These are phyloP conservation scores for Clepsis dumicolana DNA, from an alignment of 2,888 invertebrate species.

Conservation along the genomic window DNA sequence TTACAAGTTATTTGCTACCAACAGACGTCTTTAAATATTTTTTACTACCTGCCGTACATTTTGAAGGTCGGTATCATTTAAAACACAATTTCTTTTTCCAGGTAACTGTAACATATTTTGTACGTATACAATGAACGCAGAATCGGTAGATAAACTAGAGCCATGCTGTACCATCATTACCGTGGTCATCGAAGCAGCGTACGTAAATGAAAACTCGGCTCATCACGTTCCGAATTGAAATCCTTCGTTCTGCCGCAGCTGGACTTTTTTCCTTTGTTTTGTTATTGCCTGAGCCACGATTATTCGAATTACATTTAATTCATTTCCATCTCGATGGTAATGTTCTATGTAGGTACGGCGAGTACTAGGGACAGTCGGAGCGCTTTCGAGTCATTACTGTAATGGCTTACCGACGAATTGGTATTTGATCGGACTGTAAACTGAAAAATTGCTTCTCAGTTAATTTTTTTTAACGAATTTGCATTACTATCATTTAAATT, in stretches of 20 bases:
- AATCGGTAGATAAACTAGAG: constrained; percentile 41
- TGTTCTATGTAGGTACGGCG: constrained; percentile 53
- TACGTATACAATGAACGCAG: constrained; percentile 19
- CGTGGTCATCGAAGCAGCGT: constrained; percentile 61
- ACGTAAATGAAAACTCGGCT: constrained; percentile 82
- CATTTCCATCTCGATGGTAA: constrained; percentile 81
- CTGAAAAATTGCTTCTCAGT: background rate
- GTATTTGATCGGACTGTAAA: background rate
- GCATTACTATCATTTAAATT: too few relatives aligned
- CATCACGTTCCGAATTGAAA: constrained; percentile 87
- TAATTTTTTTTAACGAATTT: background rate
- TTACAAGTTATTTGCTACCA: constrained; percentile 39
- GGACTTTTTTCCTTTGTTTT: constrained; percentile 82
- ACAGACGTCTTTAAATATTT: constrained; percentile 35
- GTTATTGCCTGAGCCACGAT: constrained; percentile 80
- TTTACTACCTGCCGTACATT: constrained; percentile 21
- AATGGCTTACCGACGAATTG: constrained; percentile 6
- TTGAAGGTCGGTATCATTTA: constrained; percentile 14
- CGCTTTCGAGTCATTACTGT: constrained; percentile 40
- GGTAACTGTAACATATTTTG: constrained; percentile 9
- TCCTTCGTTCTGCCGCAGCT: constrained; percentile 79
- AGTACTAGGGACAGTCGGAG: constrained; percentile 53
- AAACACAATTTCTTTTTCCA: too few relatives aligned
- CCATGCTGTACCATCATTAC: constrained; percentile 57
- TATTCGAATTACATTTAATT: constrained; percentile 86